These are phyloP conservation scores for Pantherophis vulpinus DNA, from an alignment of 2,797 vertebrate genomes.

Conservation along the genomic window DNA sequence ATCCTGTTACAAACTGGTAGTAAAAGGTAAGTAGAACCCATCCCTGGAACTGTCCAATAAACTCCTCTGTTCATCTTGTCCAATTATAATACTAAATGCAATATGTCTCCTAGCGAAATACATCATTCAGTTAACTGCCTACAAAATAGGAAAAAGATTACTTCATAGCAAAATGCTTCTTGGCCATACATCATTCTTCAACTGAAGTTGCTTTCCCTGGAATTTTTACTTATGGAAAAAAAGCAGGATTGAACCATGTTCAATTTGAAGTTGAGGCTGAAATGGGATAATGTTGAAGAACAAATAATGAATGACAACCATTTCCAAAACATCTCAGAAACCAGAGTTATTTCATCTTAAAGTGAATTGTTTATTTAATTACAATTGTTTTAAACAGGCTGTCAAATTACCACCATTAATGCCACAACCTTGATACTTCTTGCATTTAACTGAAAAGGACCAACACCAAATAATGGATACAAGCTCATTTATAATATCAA, in stretches of 20 bases:
- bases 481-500: background rate
- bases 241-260: background rate
- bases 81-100: background rate
- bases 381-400: background rate
- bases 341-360: background rate
- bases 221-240: background rate
- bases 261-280: background rate
- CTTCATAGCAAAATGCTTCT: background rate
- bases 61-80: background rate
- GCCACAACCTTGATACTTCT: background rate
- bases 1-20: no score
- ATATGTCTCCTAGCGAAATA: background rate
- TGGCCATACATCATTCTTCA: background rate
- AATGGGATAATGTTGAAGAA: background rate
- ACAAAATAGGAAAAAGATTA: background rate
- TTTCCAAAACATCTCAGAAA: background rate
- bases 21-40: no score
- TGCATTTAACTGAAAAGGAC: background rate
- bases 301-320: background rate
- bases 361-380: background rate
- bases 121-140: background rate
- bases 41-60: background rate
- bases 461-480: background rate
- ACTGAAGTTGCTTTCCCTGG: background rate
- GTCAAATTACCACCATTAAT: background rate